phyloP scores from a whole-genome alignment of 2,888 invertebrate species.

The Spilarctia lutea region DNA sequence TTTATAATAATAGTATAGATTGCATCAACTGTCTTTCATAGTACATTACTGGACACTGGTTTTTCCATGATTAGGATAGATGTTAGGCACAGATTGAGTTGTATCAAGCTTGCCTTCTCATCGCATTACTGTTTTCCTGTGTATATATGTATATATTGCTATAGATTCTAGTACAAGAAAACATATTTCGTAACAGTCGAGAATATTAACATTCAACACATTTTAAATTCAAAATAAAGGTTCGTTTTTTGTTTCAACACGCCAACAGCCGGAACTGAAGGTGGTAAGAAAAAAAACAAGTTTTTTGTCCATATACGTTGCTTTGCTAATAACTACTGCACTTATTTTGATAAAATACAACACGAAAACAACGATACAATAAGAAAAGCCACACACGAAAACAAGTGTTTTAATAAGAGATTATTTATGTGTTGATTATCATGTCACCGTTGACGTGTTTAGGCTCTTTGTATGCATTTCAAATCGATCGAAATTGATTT shows the following conservation, averaged over 20 bases:
- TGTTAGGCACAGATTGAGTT: too few species aligned
- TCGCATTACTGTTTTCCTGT: too few species aligned
- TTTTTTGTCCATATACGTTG: background rate
- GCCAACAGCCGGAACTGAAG: background rate
- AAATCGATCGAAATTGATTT: background rate
- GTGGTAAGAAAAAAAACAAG: background rate
- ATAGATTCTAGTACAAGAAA: too few species aligned
- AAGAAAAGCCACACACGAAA: background rate
- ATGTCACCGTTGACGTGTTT: background rate
- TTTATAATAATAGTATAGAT: too few species aligned
- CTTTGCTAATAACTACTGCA: background rate
- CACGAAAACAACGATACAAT: background rate
- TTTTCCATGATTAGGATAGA: too few species aligned
- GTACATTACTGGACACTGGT: too few species aligned
- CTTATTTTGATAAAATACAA: background rate
- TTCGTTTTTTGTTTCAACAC: background rate
- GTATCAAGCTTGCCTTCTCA: too few species aligned
- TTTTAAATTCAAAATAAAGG: background rate
- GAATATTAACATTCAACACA: background rate
- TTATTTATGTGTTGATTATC: background rate
- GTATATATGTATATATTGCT: too few species aligned
- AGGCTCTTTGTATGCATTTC: background rate
- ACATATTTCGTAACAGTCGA: background rate
- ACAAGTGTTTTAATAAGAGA: background rate
- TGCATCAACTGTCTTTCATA: too few species aligned